phyloP scores from a whole-genome alignment of 1,140 invertebrate genomes.

The Eueides isabella region DNA sequence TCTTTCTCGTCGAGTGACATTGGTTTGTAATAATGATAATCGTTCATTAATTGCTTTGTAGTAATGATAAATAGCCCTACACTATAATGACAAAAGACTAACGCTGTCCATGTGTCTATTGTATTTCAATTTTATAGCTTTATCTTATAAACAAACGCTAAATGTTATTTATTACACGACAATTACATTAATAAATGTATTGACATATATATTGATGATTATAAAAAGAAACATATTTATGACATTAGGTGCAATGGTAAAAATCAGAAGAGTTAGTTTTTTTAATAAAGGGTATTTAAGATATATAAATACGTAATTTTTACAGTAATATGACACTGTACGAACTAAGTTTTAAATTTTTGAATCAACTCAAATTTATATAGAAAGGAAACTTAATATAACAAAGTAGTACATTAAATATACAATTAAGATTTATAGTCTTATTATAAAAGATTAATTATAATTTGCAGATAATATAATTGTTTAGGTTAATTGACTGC shows the following conservation, averaged over 20 bases:
- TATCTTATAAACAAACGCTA: neutral
- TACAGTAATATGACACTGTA: neutral
- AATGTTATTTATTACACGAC: neutral
- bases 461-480: slow-evolving; percentile 1
- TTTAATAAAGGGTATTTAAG: neutral
- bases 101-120: neutral
- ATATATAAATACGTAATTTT: neutral
- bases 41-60: slow-evolving; percentile 36
- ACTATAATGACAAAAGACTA: slow-evolving; percentile 15
- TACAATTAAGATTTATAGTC: neutral
- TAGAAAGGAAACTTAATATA: neutral
- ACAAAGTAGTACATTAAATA: neutral
- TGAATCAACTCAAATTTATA: neutral
- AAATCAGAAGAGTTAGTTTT: neutral
- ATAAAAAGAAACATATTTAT: neutral
- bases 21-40: slow-evolving; percentile 44
- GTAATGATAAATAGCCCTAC: slow-evolving; percentile 59
- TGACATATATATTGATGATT: neutral
- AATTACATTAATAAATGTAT: neutral
- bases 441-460: slow-evolving; percentile 5
- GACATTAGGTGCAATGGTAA: neutral
- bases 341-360: neutral
- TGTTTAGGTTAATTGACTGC: neutral
- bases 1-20: slow-evolving; percentile 17
- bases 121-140: slow-evolving; percentile 14